Evolutionary conservation across 2,797 vertebrate genomes (phyloP).

Genomic region (Morelia viridis): DNA sequence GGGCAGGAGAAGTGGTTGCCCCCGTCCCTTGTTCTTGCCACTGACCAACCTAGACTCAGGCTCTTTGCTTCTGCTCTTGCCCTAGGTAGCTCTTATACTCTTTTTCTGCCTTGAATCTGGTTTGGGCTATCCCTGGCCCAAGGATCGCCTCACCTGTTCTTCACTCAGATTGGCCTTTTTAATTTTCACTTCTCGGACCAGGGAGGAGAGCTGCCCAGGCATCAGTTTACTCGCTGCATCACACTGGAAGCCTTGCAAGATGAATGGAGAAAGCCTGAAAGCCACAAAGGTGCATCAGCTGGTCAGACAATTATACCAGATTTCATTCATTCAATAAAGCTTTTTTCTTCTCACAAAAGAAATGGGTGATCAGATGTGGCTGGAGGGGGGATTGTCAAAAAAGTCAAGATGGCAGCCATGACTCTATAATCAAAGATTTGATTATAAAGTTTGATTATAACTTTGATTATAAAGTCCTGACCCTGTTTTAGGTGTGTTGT

Average conservation of each 20-base stretch:
- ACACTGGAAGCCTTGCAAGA: conserved; percentile 60
- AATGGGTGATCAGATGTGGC: neutral
- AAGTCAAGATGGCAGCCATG: neutral
- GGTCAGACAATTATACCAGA: rapidly evolving
- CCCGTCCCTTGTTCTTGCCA: neutral
- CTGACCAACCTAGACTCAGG: no score
- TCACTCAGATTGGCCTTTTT: conserved; percentile 27
- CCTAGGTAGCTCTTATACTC: conserved; percentile 55
- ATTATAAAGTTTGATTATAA: no score
- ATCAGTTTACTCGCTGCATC: conserved; percentile 31
- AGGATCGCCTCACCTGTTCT: conserved; percentile 62
- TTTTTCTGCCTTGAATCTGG: conserved; percentile 8
- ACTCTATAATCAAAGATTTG: neutral
- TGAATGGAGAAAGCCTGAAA: conserved; percentile 32
- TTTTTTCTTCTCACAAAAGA: neutral
- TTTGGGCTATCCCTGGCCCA: neutral
- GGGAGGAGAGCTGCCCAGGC: conserved; percentile 8
- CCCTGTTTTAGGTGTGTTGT: neutral
- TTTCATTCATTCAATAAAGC: neutral
- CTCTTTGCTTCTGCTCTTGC: neutral
- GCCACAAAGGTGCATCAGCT: rapidly evolving
- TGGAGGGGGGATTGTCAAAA: neutral
- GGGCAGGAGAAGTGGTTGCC: neutral
- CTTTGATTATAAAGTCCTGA: neutral
- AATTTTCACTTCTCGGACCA: conserved; percentile 38